These are phyloP conservation scores for Phalera bucephala DNA, from an alignment of 2,888 invertebrate genomes.

Conservation along the genomic window DNA sequence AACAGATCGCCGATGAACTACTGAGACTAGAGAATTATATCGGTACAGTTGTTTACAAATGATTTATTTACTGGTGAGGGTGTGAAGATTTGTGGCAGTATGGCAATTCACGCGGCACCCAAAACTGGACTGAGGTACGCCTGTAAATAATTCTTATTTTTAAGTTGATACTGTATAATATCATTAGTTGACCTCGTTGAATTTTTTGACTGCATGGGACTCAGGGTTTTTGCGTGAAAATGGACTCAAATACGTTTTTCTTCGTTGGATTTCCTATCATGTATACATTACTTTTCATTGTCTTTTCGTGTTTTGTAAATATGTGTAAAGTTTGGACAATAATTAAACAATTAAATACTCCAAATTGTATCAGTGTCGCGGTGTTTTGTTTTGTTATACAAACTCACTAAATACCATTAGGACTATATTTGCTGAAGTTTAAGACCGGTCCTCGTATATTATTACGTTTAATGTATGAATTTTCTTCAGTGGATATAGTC, in stretches of 20 bases:
- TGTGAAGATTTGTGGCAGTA: conserved; percentile 40
- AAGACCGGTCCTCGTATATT: no score
- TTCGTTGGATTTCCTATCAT: conserved; percentile 28
- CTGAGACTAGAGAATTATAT: no score
- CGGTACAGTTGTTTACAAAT: no score
- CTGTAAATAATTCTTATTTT: conserved; percentile 76
- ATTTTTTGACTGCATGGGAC: conserved; percentile 26
- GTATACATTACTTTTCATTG: no score
- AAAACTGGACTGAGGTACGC: conserved; percentile 48
- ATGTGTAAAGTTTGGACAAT: conserved; percentile 78
- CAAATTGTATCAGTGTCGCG: conserved; percentile 35
- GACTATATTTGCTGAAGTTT: conserved; percentile 22
- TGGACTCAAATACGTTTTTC: conserved; percentile 38
- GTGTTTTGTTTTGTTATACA: conserved; percentile 15
- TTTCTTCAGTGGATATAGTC: conserved; percentile 6
- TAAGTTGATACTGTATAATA: conserved; percentile 76
- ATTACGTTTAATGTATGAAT: background rate
- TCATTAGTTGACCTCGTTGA: conserved; percentile 49
- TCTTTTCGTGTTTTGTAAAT: conserved; percentile 61
- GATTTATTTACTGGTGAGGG: no score
- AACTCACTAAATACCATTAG: conserved; percentile 12
- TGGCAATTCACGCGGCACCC: conserved; percentile 53
- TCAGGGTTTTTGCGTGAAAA: conserved; percentile 20
- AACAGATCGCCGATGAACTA: no score
- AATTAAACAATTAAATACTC: conserved; percentile 62